Conservation (phyloP, 1,140 invertebrate genomes). For the Musca vetustissima region DNA sequence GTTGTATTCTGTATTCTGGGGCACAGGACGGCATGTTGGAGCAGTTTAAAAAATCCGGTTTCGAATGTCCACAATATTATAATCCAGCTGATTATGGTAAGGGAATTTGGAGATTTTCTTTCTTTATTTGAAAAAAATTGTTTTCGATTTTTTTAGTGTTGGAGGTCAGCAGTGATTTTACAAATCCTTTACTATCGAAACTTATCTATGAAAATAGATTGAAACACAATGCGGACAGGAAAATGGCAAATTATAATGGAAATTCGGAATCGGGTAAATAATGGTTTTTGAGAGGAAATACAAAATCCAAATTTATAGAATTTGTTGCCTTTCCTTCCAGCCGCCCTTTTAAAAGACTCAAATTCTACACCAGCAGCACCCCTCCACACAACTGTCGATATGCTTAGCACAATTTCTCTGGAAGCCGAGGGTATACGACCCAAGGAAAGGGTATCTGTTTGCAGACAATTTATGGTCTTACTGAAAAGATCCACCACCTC, state of each 20-base stretch:
- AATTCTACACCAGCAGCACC: not conserved
- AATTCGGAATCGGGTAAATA: not conserved
- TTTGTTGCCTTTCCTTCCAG: not conserved
- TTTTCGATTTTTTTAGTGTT: slow-evolving; percentile 35
- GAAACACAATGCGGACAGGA: not conserved
- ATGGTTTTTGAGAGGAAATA: too few relatives aligned
- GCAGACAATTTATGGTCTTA: slow-evolving; percentile 38
- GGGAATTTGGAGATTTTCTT: not conserved
- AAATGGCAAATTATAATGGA: not conserved
- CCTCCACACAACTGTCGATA: not conserved
- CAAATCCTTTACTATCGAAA: slow-evolving; percentile 32
- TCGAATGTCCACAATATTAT: slow-evolving; percentile 66
- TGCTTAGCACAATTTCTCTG: not conserved
- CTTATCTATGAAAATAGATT: slow-evolving; percentile 39
- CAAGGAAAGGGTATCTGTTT: slow-evolving; percentile 42
- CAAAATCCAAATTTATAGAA: too few relatives aligned
- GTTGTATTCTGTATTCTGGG: slow-evolving; percentile 64
- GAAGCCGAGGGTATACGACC: slow-evolving; percentile 27
- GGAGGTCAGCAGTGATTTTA: slow-evolving; percentile 44
- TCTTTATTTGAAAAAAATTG: too few relatives aligned
- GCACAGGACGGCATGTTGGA: slow-evolving; percentile 59
- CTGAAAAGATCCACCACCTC: slow-evolving; percentile 34
- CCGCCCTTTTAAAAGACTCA: not conserved
- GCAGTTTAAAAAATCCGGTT: slow-evolving; percentile 59
- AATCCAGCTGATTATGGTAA: slow-evolving; percentile 67